Conservation (phyloP, 2,888 invertebrate genomes). For the Adineta ricciae region DNA sequence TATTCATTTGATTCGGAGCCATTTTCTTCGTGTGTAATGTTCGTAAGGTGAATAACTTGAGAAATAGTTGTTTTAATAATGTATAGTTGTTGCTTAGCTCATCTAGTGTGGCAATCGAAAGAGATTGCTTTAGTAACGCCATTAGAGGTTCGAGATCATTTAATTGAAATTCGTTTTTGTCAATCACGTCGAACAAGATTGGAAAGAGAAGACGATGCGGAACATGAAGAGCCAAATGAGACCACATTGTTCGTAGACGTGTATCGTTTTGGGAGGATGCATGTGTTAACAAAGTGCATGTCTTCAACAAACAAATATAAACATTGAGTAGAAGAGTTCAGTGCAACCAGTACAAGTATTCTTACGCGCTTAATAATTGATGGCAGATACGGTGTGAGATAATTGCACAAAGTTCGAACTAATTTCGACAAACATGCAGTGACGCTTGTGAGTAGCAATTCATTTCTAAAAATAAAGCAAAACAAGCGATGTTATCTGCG, state of each 20-base stretch:
- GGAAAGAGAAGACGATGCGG: not conserved
- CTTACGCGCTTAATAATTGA: not conserved
- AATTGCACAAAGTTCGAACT: slow-evolving; percentile 68
- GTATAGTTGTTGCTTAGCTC: not conserved
- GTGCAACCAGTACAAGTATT: no score
- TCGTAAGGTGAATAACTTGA: not conserved
- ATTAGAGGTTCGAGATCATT: not conserved
- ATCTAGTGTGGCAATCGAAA: not conserved
- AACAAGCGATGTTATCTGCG: no score
- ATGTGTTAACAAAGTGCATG: not conserved
- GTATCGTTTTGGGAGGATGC: not conserved
- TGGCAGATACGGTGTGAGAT: slow-evolving; percentile 69
- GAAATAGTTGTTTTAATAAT: not conserved
- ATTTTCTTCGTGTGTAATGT: not conserved
- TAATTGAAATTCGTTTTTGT: not conserved
- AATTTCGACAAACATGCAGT: slow-evolving; percentile 71
- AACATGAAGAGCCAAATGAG: not conserved
- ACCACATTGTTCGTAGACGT: not conserved
- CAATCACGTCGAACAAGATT: not conserved
- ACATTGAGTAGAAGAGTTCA: no score
- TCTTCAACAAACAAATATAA: not conserved
- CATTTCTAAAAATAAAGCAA: slow-evolving; percentile 36
- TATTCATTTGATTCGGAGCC: slow-evolving; percentile 51
- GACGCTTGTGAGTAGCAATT: slow-evolving; percentile 58
- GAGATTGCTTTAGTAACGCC: not conserved